Base-by-base conservation (phyloP, 2,888 invertebrate species). In the Blera fallax region DNA sequence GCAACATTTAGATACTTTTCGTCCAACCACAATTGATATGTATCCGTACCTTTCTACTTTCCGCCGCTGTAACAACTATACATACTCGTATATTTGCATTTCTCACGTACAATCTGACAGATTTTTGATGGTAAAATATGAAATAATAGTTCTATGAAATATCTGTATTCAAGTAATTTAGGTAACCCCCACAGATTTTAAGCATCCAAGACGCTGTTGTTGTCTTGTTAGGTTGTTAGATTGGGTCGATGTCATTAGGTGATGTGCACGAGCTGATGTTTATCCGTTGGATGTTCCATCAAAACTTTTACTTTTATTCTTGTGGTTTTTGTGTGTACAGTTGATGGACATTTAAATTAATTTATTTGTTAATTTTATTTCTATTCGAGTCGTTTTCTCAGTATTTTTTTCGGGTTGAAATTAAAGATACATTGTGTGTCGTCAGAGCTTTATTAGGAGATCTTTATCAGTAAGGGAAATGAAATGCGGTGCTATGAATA, bases 261-360 rank as follows among this genome's bases (percentile, higher is more conserved):
- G 21, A n/a, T 43, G 62, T 54, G 32, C 14, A 32, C 27, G 43
- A 43, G 43, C 54, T 43, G 69, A 54, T 69, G 18, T 54, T 32
- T 43, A 62, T 52, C 60, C 43, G 54, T 24, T 34, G 54, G 62
- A 43, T 34, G 6, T 45, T 45, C 52, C 8, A 43, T 65, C 54
- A 45, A 65, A 45, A 74, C 64, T 74, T 74, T 65, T 64, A 74
- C 74, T 74, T 65, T 65, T 54, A 45, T 45, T 54, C 45, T 54
- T 10, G 10, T n/a, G 37, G n/a, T 7, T 16, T 11, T 21, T 29
- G 8, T 52, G 62, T 52, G 34, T 50, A 6, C 27, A 11, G 27
- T 67, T 67, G 54, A 74, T 65, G 56, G 64, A 74, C 54, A 56
- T 74, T 74, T 64, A 54, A 74, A 74, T 64, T 54, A 45, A 74